phyloP scores from a whole-genome alignment of 1,140 invertebrate genomes.

The Eupristina koningsbergeri region DNA sequence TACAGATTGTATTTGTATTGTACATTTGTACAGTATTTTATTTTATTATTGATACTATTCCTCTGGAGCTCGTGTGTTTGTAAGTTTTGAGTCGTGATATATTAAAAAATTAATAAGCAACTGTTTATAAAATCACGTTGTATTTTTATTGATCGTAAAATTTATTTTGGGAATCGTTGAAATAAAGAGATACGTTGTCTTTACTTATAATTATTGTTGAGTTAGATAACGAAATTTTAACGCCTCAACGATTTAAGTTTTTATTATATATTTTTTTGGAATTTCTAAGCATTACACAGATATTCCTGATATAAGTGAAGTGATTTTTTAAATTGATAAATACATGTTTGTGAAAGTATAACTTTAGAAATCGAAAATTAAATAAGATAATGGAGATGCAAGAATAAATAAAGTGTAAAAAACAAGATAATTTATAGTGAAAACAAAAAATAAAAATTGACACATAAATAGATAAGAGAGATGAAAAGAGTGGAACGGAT shows the following conservation, averaged over 20 bases:
- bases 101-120: neutral
- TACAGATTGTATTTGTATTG: neutral
- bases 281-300: too few relatives aligned
- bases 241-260: too few relatives aligned
- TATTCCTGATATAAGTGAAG: too few relatives aligned
- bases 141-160: too few relatives aligned
- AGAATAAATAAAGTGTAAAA: neutral
- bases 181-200: too few relatives aligned
- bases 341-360: neutral
- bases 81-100: neutral
- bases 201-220: too few relatives aligned
- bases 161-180: too few relatives aligned
- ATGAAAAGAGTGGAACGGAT: neutral
- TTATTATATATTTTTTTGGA: too few relatives aligned
- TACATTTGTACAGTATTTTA: neutral
- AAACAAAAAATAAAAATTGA: neutral
- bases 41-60: neutral
- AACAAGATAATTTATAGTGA: neutral
- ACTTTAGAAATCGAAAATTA: neutral
- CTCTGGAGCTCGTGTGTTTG: slow-evolving; percentile 1
- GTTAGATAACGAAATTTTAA: neutral
- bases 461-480: slow-evolving; percentile 3
- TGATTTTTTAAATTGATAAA: too few relatives aligned
- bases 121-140: neutral
- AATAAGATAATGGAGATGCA: neutral